Conservation (phyloP, 2,113 vertebrate species). For the Cinclus mexicanus region DNA sequence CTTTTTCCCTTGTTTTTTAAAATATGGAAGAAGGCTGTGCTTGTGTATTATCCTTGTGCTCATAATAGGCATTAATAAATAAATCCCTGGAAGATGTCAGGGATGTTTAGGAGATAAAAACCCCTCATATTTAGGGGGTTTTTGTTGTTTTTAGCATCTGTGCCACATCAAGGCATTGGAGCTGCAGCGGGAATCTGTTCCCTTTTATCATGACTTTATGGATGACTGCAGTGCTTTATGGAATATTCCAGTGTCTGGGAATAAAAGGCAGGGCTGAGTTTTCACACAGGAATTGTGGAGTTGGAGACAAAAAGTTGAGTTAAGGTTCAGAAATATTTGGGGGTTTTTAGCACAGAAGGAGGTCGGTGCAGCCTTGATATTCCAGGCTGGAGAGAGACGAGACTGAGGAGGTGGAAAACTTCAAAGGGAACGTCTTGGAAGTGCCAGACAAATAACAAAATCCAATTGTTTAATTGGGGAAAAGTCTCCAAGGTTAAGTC, state of each 20-base stretch:
- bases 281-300: neutral
- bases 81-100: neutral
- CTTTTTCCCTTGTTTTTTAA: neutral
- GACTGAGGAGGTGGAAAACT: neutral
- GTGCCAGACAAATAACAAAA: neutral
- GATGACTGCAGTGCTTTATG: neutral
- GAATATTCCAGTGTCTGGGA: neutral
- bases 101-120: neutral
- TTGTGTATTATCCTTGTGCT: neutral
- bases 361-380: neutral
- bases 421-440: fast-evolving
- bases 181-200: neutral
- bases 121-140: fast-evolving
- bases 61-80: slow-evolving; percentile 15
- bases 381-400: neutral
- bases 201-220: neutral
- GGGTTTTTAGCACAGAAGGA: fast-evolving
- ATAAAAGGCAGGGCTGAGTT: neutral
- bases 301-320: neutral
- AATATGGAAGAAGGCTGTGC: neutral
- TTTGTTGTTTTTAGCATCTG: neutral
- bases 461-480: fast-evolving
- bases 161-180: neutral
- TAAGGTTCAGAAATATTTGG: neutral
- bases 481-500: neutral